Evolutionary conservation across 2,797 vertebrate species (phyloP).

Genomic region (Strix occidentalis): DNA sequence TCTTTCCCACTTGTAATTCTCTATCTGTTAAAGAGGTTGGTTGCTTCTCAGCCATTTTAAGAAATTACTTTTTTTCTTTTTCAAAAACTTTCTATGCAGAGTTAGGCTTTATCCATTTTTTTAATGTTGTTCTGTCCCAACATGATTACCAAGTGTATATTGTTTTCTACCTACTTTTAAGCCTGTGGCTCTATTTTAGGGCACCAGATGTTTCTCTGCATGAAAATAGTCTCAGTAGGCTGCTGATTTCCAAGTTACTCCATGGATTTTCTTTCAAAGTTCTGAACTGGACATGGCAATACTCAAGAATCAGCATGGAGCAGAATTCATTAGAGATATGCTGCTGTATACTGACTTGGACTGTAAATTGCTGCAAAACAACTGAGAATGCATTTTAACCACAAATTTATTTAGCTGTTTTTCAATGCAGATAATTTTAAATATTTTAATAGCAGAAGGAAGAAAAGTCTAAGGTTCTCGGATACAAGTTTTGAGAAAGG

Average conservation of each 20-base stretch:
- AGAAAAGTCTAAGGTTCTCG: not conserved
- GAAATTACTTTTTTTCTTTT: not conserved
- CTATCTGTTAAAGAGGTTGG: not conserved
- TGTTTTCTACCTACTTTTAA: not conserved
- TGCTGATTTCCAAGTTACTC: not conserved
- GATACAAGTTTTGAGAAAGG: not conserved
- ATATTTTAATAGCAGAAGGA: not conserved
- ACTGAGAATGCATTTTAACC: not conserved
- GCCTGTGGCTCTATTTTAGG: not conserved
- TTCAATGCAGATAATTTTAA: not conserved
- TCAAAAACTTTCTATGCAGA: not conserved
- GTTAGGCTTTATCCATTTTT: not conserved
- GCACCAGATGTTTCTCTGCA: not conserved
- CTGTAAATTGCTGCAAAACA: not conserved
- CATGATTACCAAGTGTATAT: not conserved
- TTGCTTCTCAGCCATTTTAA: not conserved
- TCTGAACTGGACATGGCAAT: not conserved
- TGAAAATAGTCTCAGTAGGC: not conserved
- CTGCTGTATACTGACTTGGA: not conserved
- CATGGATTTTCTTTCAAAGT: not conserved
- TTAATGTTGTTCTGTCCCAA: not conserved
- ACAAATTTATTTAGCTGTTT: not conserved
- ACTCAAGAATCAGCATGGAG: slow-evolving; percentile 6
- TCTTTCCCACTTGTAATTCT: not conserved
- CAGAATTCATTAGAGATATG: not conserved